These are phyloP conservation scores for Barnardius zonarius DNA, from an alignment of 2,113 vertebrate genomes.

Conservation along the genomic window DNA sequence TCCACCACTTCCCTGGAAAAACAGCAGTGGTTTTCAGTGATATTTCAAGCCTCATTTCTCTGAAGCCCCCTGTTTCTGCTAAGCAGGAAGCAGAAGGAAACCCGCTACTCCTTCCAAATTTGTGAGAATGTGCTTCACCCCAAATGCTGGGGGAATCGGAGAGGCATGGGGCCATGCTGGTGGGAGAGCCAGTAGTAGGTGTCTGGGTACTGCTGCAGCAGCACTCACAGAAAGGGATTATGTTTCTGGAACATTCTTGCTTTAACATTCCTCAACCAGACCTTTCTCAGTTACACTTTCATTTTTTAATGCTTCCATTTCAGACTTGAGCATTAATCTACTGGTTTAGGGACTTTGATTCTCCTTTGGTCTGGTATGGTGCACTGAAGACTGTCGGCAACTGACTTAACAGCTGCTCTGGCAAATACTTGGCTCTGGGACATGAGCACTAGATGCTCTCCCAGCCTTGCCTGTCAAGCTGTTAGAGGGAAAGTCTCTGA, in stretches of 20 bases:
- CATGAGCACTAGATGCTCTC: background rate
- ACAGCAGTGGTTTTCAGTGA: background rate
- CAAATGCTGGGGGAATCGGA: accelerated
- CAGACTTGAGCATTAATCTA: constrained; percentile 37
- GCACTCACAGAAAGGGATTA: background rate
- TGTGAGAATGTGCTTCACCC: background rate
- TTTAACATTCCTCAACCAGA: background rate
- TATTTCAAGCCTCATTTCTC: background rate
- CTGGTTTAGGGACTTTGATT: constrained; percentile 25
- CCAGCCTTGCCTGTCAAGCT: constrained; percentile 3
- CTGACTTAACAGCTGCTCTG: constrained; percentile 20
- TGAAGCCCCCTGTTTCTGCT: background rate
- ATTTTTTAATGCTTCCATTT: constrained; percentile 40
- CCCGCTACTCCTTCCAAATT: background rate
- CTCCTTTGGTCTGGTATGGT: constrained; percentile 37
- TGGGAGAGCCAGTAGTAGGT: background rate
- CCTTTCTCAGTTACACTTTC: constrained; percentile 44
- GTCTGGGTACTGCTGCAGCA: background rate
- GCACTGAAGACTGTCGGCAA: background rate
- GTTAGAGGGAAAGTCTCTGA: constrained; percentile 2
- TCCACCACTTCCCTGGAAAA: background rate
- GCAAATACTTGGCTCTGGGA: constrained; percentile 15
- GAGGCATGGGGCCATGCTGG: background rate
- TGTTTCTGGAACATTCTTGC: constrained; percentile 1
- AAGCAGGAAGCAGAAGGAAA: background rate